Base-by-base conservation (phyloP, 2,888 invertebrate species). In the Rhamphomyia laevipes region DNA sequence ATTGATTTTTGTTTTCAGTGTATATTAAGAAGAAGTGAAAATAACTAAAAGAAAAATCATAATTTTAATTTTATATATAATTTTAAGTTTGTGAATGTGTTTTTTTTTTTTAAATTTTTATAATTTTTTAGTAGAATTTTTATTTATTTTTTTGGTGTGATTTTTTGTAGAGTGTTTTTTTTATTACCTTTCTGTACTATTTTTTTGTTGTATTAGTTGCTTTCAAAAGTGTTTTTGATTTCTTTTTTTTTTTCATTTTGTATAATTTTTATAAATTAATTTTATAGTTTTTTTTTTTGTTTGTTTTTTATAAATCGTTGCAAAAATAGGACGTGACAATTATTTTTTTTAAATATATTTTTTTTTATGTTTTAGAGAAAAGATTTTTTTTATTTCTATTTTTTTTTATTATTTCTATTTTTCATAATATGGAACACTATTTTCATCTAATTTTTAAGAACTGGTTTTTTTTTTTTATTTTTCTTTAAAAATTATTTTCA, bases 291-390 rank as follows among this genome's bases (percentile, higher is more conserved):
- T 40, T 35, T 38, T 45, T 40, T 18, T 44, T 53, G 38, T 45
- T 47, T 49, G 45, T 42, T 40, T 47, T 49, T 44, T 51, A 50
- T 58, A 51, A 65, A 64, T 68, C 67, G 67, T 67, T 68, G 67
- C 67, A 68, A 68, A 67, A 68, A 67, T 67, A 68, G 68, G 68
- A 68, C 68, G 67, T 68, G 67, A 67, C 65, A 53, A 55, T 31
- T 17, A 30, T 43, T 31, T 4, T 31, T 31, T 43, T 15, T 43
- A 35, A 35, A 35, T 35, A n/a, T 35, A 35, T 35, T 42, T 41
- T 13, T 40, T 40, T 40, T 37, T 18, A 16, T 18, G 6, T 41
- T 17, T 41, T 12, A 21, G 3, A 17, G 11, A 16, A 4, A 21
- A 40, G 4, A 17, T 41, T 41, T 23, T 23, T 42, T 27, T 42